phyloP scores from a whole-genome alignment of 2,888 invertebrate species.

The Panorpa germanica region DNA sequence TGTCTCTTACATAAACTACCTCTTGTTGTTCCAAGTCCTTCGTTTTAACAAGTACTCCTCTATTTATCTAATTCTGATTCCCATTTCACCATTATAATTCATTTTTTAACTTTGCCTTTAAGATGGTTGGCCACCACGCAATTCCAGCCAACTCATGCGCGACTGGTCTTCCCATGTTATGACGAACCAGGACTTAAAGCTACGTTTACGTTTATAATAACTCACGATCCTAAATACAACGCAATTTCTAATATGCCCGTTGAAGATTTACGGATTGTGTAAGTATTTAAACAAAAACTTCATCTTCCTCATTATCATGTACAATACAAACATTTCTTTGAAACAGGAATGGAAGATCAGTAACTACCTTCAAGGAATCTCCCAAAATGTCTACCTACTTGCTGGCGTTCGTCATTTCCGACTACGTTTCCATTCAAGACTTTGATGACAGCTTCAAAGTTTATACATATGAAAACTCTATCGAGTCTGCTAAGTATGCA shows the following conservation, averaged over 20 bases:
- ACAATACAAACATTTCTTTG: neutral
- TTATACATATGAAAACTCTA: slow-evolving; percentile 22
- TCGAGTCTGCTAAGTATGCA: slow-evolving; percentile 30
- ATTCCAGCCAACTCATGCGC: slow-evolving; percentile 45
- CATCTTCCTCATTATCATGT: neutral
- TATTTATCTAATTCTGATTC: too few relatives aligned
- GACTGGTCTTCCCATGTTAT: slow-evolving; percentile 59
- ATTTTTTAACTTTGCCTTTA: slow-evolving; percentile 9
- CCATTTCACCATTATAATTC: too few relatives aligned
- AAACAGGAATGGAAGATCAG: too few relatives aligned
- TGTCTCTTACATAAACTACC: too few relatives aligned
- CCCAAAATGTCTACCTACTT: slow-evolving; percentile 51
- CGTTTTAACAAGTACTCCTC: too few relatives aligned
- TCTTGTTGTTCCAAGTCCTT: too few relatives aligned
- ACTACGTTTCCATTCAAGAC: slow-evolving; percentile 18
- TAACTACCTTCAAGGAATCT: slow-evolving; percentile 29
- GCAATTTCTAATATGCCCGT: slow-evolving; percentile 5
- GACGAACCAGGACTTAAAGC: slow-evolving; percentile 35
- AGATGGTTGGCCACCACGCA: slow-evolving; percentile 48
- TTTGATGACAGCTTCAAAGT: slow-evolving; percentile 17
- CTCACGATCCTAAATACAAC: neutral
- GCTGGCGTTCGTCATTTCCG: slow-evolving; percentile 48
- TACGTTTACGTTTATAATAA: neutral
- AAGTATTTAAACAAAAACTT: neutral
- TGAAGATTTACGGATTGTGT: too few relatives aligned